Conservation (phyloP, 2,888 invertebrate genomes). For the Lasioglossum leucozonium region DNA sequence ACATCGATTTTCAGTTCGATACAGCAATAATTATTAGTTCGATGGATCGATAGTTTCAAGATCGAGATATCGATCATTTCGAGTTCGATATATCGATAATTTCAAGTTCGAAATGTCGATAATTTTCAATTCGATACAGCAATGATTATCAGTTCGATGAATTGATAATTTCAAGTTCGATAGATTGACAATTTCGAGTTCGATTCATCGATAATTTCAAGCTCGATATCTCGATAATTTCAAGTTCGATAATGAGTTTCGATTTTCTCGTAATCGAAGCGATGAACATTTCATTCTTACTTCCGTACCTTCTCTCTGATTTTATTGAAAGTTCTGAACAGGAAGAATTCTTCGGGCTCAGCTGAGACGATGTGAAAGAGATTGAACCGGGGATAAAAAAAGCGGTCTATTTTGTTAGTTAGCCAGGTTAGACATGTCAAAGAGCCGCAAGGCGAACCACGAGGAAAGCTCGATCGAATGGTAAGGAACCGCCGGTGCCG, state of each 20-base stretch:
- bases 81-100: neutral
- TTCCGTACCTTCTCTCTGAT: slow-evolving; percentile 1
- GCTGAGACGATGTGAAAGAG: slow-evolving; percentile 3
- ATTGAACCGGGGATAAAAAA: neutral
- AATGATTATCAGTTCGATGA: no score
- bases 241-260: neutral
- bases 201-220: no score
- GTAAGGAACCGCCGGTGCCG: slow-evolving; percentile 40
- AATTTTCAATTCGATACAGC: no score
- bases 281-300: neutral
- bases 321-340: slow-evolving; percentile 6
- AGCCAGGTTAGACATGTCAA: slow-evolving; percentile 51
- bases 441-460: slow-evolving; percentile 30
- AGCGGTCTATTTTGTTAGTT: slow-evolving; percentile 60
- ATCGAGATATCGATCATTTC: no score
- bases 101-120: no score
- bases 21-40: no score
- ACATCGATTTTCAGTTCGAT: no score
- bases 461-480: slow-evolving; percentile 32
- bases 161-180: no score
- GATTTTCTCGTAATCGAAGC: neutral
- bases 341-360: neutral
- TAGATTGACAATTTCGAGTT: no score
- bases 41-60: no score
- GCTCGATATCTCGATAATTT: no score